phyloP scores from a whole-genome alignment of 2,797 vertebrate genomes.

The Brotogeris chrysoptera region DNA sequence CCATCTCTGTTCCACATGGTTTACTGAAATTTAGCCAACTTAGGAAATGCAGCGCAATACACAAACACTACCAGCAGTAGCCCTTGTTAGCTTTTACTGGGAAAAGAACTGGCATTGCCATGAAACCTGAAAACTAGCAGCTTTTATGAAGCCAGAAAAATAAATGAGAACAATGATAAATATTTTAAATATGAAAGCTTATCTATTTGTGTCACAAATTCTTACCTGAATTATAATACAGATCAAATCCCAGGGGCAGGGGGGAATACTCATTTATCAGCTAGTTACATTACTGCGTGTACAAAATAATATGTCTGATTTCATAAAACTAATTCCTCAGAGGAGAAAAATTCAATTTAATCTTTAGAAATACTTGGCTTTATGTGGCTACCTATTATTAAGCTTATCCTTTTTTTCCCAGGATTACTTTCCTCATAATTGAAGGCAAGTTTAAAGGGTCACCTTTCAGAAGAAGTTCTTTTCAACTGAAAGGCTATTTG shows the following conservation, averaged over 20 bases:
- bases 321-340: not conserved
- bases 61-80: not conserved
- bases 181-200: not conserved
- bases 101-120: not conserved
- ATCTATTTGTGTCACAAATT: not conserved
- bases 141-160: not conserved
- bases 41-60: not conserved
- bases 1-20: not conserved
- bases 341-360: constrained; percentile 1
- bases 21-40: not conserved
- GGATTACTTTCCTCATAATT: not conserved
- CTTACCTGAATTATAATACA: not conserved
- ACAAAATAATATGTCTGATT: constrained; percentile 16
- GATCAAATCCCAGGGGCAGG: not conserved
- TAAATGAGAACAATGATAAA: not conserved
- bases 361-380: not conserved
- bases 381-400: constrained; percentile 11
- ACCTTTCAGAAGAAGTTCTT: not conserved
- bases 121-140: not conserved
- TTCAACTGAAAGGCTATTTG: not conserved
- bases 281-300: not conserved
- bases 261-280: not conserved
- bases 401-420: not conserved
- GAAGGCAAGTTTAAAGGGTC: not conserved
- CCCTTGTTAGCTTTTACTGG: not conserved